phyloP scores from a whole-genome alignment of 2,888 invertebrate genomes.

The Euphydryas editha region DNA sequence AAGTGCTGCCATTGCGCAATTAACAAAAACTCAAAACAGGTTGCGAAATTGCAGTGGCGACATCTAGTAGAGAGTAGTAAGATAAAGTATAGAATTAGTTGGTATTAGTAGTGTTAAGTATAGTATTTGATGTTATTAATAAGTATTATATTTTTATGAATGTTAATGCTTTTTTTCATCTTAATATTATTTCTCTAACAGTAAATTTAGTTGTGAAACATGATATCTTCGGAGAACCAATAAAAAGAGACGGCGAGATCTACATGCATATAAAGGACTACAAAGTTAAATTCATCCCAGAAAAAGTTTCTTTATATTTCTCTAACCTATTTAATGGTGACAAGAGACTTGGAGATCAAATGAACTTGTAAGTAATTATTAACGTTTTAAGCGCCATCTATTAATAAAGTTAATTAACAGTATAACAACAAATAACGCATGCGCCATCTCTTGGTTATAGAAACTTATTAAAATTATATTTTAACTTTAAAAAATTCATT shows the following conservation, averaged over 20 bases:
- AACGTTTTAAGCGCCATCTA: not conserved
- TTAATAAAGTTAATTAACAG: not conserved
- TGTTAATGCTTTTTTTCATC: too few species aligned
- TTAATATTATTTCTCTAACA: too few species aligned
- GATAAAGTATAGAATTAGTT: too few species aligned
- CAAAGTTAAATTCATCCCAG: constrained; percentile 84
- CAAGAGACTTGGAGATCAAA: constrained; percentile 83
- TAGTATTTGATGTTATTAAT: too few species aligned
- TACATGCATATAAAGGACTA: constrained; percentile 87
- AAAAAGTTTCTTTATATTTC: constrained; percentile 84
- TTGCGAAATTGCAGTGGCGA: too few species aligned
- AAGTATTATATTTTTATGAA: too few species aligned
- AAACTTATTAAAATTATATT: not conserved
- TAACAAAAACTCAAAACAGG: not conserved
- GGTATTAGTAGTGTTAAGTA: too few species aligned
- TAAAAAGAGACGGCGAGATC: constrained; percentile 84
- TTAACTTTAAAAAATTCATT: too few species aligned
- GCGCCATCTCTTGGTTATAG: not conserved
- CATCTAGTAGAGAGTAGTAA: too few species aligned
- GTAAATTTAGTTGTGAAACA: constrained; percentile 86
- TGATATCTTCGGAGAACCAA: constrained; percentile 84
- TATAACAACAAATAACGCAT: not conserved
- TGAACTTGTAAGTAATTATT: constrained; percentile 78
- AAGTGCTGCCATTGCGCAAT: not conserved
- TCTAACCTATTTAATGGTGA: constrained; percentile 87